Percentiles rank a stretch among this genome's conserved stretches.
phyloP scores from a whole-genome alignment of 2,797 vertebrate species.

The Scyliorhinus canicula region DNA sequence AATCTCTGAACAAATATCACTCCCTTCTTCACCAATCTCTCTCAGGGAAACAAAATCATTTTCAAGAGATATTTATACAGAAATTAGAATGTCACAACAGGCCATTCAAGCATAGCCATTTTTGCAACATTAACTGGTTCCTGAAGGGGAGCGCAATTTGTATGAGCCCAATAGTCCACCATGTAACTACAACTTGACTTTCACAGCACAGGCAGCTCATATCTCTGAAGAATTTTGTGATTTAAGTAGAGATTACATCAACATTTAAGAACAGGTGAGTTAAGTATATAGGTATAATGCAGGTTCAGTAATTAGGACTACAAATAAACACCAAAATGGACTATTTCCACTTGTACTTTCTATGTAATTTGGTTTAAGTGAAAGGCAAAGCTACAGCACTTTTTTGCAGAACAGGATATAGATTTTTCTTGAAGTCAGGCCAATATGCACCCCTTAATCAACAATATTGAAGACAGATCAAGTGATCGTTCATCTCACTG shows the following conservation, averaged over 20 bases:
- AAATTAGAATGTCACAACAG: not conserved
- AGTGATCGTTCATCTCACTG: not conserved
- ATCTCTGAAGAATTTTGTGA: not conserved
- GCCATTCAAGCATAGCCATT: no score
- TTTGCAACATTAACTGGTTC: not conserved
- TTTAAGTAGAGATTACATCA: not conserved
- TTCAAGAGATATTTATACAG: not conserved
- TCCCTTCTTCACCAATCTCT: not conserved
- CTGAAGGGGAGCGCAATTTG: not conserved
- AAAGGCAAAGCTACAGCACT: not conserved
- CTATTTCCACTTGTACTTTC: not conserved
- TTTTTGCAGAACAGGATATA: not conserved
- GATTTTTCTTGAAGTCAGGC: not conserved
- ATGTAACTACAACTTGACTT: not conserved
- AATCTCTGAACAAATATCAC: not conserved
- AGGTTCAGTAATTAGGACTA: not conserved
- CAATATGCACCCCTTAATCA: not conserved
- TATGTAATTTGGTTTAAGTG: not conserved
- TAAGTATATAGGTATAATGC: not conserved
- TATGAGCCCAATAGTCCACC: not conserved
- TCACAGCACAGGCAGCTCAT: not conserved
- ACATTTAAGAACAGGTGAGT: not conserved
- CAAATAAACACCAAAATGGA: not conserved
- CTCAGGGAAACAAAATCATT: not conserved
- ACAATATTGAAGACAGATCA: not conserved